Evolutionary conservation across 2,888 invertebrate species (phyloP), one percentile per base, ranked within the genome.

Genomic region (Dolichomitus sp.): DNA sequence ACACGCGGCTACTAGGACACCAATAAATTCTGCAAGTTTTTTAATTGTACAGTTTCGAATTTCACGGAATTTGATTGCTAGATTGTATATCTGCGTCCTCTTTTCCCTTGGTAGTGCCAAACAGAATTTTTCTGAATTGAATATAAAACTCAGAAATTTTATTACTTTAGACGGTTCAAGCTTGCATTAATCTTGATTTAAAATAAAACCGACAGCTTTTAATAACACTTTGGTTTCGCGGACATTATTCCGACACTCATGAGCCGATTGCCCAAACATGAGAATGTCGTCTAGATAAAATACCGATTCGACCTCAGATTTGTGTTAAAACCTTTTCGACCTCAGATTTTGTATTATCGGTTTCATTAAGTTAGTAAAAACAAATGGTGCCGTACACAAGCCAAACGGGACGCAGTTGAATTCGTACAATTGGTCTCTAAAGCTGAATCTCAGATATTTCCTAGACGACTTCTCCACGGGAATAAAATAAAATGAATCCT

Each of bases 401-500:
- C 63, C 74, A 14, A 50, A 63, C 4, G 63, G 74, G 11, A 37
- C 45, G 14, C 63, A 74, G 23, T 63, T 74, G 33, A 74, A 74
- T 50, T 74, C 74, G 48, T 63, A 74, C 4, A 74, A 19, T 6
- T 45, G 6, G 12, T 19, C 42, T 70, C n/a, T 45, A 30, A 23
- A 68, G 4, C 30, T 68, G 14, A 50, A 68, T 50, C 66, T 68
- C 2, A 61, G 33, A 42, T 59, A 66, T 76, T 76, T 45, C 12
- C 54, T 37, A 40, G 17, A 40, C 1, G 48, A 68, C 6, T 57
- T 52, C 3, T 76, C 33, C 19, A 76, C 54, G 4, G 76, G 66
- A 54, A 76, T 66, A 66, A 54, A 52, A 75, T n/a, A 75, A 75
- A 40, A 75, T n/a, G 75, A 65, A 54, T 65, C 66, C 5, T 75